These are phyloP conservation scores for Aphis craccivora DNA, from an alignment of 1,140 invertebrate species.

Conservation along the genomic window DNA sequence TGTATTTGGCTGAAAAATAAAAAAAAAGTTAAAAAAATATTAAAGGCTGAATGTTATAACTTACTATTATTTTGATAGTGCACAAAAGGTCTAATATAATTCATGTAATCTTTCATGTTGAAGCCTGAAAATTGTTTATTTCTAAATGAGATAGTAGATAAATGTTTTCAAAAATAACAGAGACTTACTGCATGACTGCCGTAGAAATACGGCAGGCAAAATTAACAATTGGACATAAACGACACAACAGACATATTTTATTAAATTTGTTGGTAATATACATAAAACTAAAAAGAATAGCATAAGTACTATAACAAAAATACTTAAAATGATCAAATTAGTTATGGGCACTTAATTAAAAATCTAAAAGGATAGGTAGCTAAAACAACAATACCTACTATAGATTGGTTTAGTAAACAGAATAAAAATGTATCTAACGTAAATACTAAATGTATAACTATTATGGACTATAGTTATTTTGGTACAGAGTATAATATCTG, in stretches of 20 bases:
- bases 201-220: conserved; percentile 1
- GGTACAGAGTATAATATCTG: too few species aligned
- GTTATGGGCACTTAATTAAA: not conserved
- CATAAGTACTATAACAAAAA: not conserved
- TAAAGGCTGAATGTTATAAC: not conserved
- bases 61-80: not conserved
- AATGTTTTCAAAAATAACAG: not conserved
- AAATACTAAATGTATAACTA: too few species aligned
- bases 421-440: too few species aligned
- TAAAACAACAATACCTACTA: too few species aligned
- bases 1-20: conserved; percentile 28
- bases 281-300: conserved; percentile 43
- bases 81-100: conserved; percentile 18
- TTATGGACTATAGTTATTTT: too few species aligned
- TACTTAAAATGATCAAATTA: not conserved
- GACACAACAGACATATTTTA: conserved; percentile 42
- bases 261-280: conserved; percentile 42
- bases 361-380: too few species aligned
- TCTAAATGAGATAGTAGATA: conserved; percentile 38
- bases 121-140: conserved; percentile 32
- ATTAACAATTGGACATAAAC: conserved; percentile 21
- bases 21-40: not conserved
- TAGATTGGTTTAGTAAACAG: too few species aligned
- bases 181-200: conserved; percentile 42
- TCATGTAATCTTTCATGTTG: conserved; percentile 36